Percentiles rank a stretch among this genome's conserved stretches.
Evolutionary conservation across 2,797 vertebrate species (phyloP).

Genomic region (Pseudopleuronectes americanus): DNA sequence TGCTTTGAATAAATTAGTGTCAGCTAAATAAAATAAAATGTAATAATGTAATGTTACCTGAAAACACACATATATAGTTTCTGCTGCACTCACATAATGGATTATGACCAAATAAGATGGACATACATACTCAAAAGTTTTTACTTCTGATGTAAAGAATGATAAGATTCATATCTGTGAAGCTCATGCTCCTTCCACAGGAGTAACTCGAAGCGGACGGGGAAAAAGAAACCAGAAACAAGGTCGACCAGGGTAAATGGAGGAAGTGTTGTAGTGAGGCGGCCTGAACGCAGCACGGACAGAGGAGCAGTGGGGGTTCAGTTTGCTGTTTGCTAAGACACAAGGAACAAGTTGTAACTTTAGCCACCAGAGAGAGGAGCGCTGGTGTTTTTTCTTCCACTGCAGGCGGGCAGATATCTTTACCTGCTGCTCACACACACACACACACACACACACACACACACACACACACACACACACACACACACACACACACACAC

Average conservation of each 20-base stretch:
- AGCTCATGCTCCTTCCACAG: not conserved
- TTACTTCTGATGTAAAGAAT: not conserved
- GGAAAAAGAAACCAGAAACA: slow-evolving; percentile 19
- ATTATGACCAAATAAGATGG: no score
- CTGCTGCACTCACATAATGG: no score
- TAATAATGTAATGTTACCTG: not conserved
- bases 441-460: slow-evolving; percentile 52
- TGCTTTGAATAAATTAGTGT: no score
- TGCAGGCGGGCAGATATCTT: slow-evolving; percentile 48
- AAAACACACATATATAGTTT: not conserved
- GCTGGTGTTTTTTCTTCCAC: slow-evolving; percentile 54
- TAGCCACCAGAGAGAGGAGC: slow-evolving; percentile 33
- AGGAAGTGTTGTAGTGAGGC: slow-evolving; percentile 14
- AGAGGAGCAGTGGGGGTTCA: slow-evolving; percentile 41
- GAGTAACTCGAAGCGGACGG: not conserved
- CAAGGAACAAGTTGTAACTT: slow-evolving; percentile 48
- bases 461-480: slow-evolving; percentile 56
- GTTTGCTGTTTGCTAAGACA: slow-evolving; percentile 50
- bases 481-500: slow-evolving; percentile 54
- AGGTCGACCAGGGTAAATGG: not conserved
- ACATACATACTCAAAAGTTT: no score
- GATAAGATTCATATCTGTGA: not conserved
- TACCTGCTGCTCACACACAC: slow-evolving; percentile 52
- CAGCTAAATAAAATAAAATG: no score
- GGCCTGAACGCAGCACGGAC: slow-evolving; percentile 15